Percentiles rank a stretch among this genome's conserved stretches.
phyloP scores from a whole-genome alignment of 2,797 vertebrate genomes.

The Onychomys leucogaster region DNA sequence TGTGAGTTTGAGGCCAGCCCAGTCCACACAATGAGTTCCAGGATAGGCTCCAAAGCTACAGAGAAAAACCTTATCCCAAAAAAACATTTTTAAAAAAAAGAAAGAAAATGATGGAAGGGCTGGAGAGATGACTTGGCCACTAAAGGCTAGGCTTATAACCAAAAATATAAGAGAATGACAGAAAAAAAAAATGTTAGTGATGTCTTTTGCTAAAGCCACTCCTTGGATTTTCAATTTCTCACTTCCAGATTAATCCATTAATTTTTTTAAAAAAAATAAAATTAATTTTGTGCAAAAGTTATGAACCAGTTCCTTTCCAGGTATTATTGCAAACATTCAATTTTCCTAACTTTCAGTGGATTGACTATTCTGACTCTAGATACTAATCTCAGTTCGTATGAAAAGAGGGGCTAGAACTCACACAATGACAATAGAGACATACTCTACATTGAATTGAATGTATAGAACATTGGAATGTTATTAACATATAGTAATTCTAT shows the following conservation, averaged over 20 bases:
- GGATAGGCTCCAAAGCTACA: no score
- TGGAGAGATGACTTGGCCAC: neutral
- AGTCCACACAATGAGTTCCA: no score
- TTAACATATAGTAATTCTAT: neutral
- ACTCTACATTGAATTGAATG: neutral
- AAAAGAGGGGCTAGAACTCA: slow-evolving; percentile 43
- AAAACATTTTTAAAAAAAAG: no score
- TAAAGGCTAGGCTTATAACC: neutral
- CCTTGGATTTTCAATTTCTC: slow-evolving; percentile 31
- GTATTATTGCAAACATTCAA: slow-evolving; percentile 30
- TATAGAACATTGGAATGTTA: neutral
- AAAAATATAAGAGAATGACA: slow-evolving; percentile 31
- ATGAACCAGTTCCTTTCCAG: slow-evolving; percentile 36
- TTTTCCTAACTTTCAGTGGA: slow-evolving; percentile 50
- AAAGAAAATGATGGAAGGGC: no score
- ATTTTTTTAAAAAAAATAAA: slow-evolving; percentile 48
- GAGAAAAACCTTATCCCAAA: no score
- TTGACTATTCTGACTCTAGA: slow-evolving; percentile 19
- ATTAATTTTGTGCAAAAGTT: slow-evolving; percentile 47
- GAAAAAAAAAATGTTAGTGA: neutral
- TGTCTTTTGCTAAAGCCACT: slow-evolving; percentile 18
- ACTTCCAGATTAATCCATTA: neutral
- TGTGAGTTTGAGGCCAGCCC: no score
- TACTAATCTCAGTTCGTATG: slow-evolving; percentile 21
- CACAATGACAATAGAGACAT: neutral